Evolutionary conservation across 2,888 invertebrate species (phyloP).

Genomic region (Gymnosoma rotundatum): DNA sequence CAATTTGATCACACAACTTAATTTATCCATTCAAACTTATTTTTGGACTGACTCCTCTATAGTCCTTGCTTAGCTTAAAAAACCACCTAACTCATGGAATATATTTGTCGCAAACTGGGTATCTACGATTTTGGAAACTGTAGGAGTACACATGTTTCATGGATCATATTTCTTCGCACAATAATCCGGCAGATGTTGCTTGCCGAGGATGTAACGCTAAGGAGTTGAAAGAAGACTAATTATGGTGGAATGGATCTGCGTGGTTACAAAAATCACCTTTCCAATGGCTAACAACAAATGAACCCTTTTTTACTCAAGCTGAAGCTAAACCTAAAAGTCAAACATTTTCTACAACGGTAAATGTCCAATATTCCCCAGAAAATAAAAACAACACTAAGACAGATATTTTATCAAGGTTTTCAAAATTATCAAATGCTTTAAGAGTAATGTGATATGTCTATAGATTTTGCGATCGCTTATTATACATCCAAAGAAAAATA

Average conservation of each 20-base stretch:
- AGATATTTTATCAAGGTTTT: conserved; percentile 10
- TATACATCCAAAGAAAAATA: neutral
- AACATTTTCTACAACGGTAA: neutral
- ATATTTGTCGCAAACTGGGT: conserved; percentile 18
- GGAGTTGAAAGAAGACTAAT: neutral
- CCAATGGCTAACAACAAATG: neutral
- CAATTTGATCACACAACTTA: neutral
- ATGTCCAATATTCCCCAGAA: neutral
- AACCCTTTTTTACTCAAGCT: neutral
- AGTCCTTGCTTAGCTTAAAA: neutral
- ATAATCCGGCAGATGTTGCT: neutral
- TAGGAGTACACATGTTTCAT: conserved; percentile 11
- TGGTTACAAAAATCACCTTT: neutral
- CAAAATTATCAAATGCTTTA: neutral
- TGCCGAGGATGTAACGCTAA: neutral
- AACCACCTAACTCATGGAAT: neutral
- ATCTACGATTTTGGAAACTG: neutral
- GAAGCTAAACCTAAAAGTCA: neutral
- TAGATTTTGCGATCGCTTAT: neutral
- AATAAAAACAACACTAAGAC: neutral
- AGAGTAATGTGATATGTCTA: conserved; percentile 13
- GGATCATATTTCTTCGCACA: conserved; percentile 3
- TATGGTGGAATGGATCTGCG: neutral
- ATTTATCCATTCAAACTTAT: neutral
- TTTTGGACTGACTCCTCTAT: conserved; percentile 30